These are phyloP conservation scores for Rhagium mordax DNA, from an alignment of 2,888 invertebrate species.

Conservation along the genomic window DNA sequence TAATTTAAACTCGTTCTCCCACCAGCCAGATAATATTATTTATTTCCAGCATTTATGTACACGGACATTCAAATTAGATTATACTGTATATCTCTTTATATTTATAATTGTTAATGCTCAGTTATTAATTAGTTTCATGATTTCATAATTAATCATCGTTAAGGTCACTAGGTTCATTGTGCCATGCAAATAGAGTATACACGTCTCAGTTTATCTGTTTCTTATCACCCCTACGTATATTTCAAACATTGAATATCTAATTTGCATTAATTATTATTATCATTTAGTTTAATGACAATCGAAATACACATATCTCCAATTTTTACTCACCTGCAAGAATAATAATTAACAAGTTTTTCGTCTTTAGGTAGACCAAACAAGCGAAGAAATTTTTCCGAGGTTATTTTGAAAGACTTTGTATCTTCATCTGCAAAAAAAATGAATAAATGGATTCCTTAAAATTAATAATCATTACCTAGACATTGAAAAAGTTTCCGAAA, in stretches of 20 bases:
- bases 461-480: too few relatives aligned
- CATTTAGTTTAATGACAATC: background rate
- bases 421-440: slow-evolving; percentile 82
- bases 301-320: background rate
- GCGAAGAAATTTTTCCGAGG: slow-evolving; percentile 87
- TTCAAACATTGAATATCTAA: background rate
- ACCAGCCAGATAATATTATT: too few relatives aligned
- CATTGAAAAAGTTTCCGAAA: too few relatives aligned
- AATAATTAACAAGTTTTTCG: slow-evolving; percentile 96
- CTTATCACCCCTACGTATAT: background rate
- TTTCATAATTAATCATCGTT: background rate
- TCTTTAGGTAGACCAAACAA: slow-evolving; percentile 93
- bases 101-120: background rate
- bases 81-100: too few relatives aligned
- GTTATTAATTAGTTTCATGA: background rate
- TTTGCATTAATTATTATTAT: background rate
- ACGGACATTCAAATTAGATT: too few relatives aligned
- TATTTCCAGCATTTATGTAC: too few relatives aligned
- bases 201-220: background rate
- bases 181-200: background rate
- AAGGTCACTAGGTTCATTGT: background rate
- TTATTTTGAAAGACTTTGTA: slow-evolving; percentile 83
- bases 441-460: background rate
- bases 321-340: slow-evolving; percentile 86
- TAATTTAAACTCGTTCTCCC: too few relatives aligned